Conservation (phyloP, 2,888 invertebrate genomes). For the Sisyra nigra region DNA sequence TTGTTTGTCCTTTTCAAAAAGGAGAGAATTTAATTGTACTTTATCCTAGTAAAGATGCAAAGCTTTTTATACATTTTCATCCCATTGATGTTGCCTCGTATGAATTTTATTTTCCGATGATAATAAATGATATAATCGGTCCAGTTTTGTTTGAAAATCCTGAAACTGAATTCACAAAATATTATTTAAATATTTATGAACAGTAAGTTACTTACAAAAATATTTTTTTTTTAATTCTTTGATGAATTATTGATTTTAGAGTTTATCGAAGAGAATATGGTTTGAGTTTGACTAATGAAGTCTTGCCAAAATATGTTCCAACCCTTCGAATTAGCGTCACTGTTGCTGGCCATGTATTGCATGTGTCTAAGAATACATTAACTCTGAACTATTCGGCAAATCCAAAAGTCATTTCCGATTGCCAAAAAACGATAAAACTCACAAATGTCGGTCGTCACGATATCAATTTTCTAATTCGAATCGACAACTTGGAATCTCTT, state of each 20-base stretch:
- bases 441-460: too few relatives aligned
- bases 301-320: too few relatives aligned
- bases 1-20: background rate
- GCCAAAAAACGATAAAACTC: too few relatives aligned
- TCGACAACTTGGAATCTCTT: slow-evolving; percentile 15
- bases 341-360: too few relatives aligned
- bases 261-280: too few relatives aligned
- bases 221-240: too few relatives aligned
- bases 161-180: slow-evolving; percentile 12
- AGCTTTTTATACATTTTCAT: slow-evolving; percentile 25
- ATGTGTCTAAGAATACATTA: too few relatives aligned
- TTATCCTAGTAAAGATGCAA: slow-evolving; percentile 16
- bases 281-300: too few relatives aligned
- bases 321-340: too few relatives aligned
- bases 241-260: too few relatives aligned
- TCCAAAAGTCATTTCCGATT: too few relatives aligned
- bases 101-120: slow-evolving; percentile 38
- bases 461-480: slow-evolving; percentile 10
- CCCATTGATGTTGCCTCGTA: slow-evolving; percentile 31
- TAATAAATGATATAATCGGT: slow-evolving; percentile 39
- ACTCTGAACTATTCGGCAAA: too few relatives aligned
- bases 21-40: slow-evolving; percentile 11
- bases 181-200: slow-evolving; percentile 13
- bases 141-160: slow-evolving; percentile 27
- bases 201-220: slow-evolving; percentile 2